Conservation (phyloP, 2,888 invertebrate species). For the Eristalis arbustorum region DNA sequence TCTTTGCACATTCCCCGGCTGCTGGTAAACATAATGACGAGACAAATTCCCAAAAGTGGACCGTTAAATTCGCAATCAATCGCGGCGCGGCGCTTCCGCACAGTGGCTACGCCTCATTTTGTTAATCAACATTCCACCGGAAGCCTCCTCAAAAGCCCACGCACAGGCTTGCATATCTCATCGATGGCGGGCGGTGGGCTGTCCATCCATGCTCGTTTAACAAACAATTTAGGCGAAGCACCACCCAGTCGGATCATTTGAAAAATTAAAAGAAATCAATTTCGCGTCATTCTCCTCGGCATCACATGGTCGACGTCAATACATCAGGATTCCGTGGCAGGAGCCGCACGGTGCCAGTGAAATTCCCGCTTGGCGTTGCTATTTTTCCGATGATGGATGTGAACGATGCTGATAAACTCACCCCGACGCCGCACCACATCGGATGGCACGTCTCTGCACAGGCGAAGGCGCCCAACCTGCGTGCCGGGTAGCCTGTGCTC, state of each 20-base stretch:
- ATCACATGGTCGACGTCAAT: constrained; percentile 22
- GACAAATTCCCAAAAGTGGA: too few relatives aligned
- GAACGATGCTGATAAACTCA: constrained; percentile 37
- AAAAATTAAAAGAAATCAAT: constrained; percentile 58
- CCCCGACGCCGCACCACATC: background rate
- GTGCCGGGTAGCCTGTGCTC: background rate
- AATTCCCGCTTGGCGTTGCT: constrained; percentile 54
- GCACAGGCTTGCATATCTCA: background rate
- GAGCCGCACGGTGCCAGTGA: background rate
- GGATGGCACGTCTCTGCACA: background rate
- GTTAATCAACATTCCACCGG: background rate
- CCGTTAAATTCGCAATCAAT: background rate
- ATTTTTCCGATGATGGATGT: constrained; percentile 58
- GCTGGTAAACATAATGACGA: too few relatives aligned
- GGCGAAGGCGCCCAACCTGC: background rate
- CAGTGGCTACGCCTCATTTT: background rate
- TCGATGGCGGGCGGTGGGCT: background rate
- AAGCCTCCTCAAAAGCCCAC: background rate
- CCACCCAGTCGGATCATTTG: constrained; percentile 11
- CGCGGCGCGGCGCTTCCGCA: too few relatives aligned
- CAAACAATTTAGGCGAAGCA: constrained; percentile 20
- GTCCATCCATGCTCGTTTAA: constrained; percentile 2
- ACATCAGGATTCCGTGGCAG: background rate
- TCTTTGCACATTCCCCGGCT: background rate
- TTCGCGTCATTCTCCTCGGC: constrained; percentile 37